These are phyloP conservation scores for Enteromius mattozi DNA, from an alignment of 2,797 vertebrate species.

Conservation along the genomic window DNA sequence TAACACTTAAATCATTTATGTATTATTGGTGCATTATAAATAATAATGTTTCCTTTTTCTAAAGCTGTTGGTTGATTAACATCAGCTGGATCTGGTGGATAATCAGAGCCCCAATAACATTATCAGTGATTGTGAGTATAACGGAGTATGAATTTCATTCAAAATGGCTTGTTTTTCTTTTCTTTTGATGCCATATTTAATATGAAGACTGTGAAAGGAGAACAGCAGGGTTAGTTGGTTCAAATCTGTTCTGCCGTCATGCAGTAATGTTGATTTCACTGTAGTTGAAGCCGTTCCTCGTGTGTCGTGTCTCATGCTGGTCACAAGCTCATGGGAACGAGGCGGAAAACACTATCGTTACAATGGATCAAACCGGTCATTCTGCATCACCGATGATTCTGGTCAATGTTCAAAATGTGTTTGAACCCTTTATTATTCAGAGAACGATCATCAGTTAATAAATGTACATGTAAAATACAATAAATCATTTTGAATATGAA, in stretches of 20 bases:
- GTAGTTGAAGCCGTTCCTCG: not conserved
- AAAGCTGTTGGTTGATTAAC: conserved; percentile 89
- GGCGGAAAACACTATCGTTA: not conserved
- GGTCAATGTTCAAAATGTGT: not conserved
- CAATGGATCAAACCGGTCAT: not conserved
- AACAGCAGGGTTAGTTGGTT: not conserved
- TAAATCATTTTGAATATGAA: too few species aligned
- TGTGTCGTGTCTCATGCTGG: conserved; percentile 3
- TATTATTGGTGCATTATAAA: not conserved
- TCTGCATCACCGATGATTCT: not conserved
- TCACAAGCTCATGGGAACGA: conserved; percentile 28
- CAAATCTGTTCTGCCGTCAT: not conserved
- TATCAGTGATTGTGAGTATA: conserved; percentile 86
- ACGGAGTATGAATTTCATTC: not conserved
- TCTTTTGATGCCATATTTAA: not conserved
- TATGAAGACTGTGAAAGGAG: not conserved
- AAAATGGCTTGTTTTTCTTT: not conserved
- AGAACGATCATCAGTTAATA: not conserved
- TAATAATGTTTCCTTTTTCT: not conserved
- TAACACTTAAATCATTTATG: not conserved
- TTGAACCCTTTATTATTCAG: not conserved
- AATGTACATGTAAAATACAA: not conserved
- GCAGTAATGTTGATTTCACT: conserved; percentile 21
- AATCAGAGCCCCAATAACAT: conserved; percentile 87
- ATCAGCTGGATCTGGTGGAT: conserved; percentile 94